Conservation (phyloP, 2,797 vertebrate species). For the Tachyglossus aculeatus region DNA sequence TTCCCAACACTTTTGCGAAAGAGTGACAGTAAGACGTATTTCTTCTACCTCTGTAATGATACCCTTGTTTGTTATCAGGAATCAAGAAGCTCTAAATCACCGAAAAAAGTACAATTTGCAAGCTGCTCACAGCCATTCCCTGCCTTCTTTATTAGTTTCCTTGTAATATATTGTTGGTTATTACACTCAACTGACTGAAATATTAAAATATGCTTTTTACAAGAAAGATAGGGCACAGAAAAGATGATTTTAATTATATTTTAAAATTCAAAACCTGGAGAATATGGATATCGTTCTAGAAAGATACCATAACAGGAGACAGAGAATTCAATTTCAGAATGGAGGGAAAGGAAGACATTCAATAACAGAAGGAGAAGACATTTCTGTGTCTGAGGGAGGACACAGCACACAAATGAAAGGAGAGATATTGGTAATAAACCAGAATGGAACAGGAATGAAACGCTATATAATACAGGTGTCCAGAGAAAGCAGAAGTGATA, state of each 20-base stretch:
- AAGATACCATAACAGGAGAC: neutral
- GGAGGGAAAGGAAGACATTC: neutral
- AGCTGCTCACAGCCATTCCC: neutral
- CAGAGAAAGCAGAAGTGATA: neutral
- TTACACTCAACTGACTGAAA: neutral
- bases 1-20: neutral
- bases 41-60: neutral
- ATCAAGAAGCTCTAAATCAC: neutral
- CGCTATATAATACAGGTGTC: neutral
- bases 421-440: neutral
- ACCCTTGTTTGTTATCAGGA: neutral
- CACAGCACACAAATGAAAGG: neutral
- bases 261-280: neutral
- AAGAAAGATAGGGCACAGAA: neutral
- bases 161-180: neutral
- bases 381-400: neutral
- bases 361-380: neutral
- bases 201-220: neutral
- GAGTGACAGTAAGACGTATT: neutral
- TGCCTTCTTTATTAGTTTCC: neutral
- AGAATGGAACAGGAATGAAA: neutral
- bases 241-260: conserved; percentile 13
- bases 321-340: neutral
- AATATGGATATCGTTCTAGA: neutral
- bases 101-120: neutral